These are phyloP conservation scores for Apteryx owenii DNA, from an alignment of 2,113 vertebrate genomes.

Conservation along the genomic window DNA sequence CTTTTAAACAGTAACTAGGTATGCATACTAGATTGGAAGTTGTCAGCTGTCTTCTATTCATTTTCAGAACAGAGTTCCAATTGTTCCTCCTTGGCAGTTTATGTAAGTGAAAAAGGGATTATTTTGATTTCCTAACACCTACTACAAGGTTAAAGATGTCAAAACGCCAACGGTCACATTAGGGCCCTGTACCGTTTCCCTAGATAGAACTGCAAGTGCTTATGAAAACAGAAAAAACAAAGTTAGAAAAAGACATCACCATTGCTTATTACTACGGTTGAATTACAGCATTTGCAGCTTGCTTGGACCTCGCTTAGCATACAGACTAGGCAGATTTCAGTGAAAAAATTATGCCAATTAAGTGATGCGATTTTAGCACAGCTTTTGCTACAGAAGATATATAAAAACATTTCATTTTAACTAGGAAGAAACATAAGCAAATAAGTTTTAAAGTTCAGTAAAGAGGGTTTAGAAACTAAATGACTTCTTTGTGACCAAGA, in stretches of 20 bases:
- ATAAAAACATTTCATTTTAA: slow-evolving; percentile 57
- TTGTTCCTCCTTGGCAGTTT: slow-evolving; percentile 29
- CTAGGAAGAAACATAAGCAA: slow-evolving; percentile 74
- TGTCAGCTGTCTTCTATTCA: not conserved
- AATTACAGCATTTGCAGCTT: slow-evolving; percentile 53
- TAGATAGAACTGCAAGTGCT: slow-evolving; percentile 29
- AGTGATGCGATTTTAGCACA: slow-evolving; percentile 67
- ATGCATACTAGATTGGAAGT: not conserved
- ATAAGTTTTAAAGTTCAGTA: slow-evolving; percentile 74
- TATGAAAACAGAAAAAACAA: not conserved
- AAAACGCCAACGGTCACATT: not conserved
- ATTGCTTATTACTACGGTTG: slow-evolving; percentile 22
- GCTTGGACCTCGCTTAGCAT: slow-evolving; percentile 38
- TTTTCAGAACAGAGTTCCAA: not conserved
- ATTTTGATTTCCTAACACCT: not conserved
- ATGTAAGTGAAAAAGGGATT: not conserved
- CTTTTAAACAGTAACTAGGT: not conserved
- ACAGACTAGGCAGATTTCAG: slow-evolving; percentile 59
- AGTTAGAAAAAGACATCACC: not conserved
- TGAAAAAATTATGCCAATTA: slow-evolving; percentile 62
- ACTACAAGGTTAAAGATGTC: not conserved
- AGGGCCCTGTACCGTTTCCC: slow-evolving; percentile 50
- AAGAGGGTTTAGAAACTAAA: slow-evolving; percentile 75
- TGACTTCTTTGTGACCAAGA: slow-evolving; percentile 76
- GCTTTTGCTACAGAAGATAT: slow-evolving; percentile 66